Evolutionary conservation across 2,113 vertebrate species (phyloP).

Genomic region (Rhineura floridana): DNA sequence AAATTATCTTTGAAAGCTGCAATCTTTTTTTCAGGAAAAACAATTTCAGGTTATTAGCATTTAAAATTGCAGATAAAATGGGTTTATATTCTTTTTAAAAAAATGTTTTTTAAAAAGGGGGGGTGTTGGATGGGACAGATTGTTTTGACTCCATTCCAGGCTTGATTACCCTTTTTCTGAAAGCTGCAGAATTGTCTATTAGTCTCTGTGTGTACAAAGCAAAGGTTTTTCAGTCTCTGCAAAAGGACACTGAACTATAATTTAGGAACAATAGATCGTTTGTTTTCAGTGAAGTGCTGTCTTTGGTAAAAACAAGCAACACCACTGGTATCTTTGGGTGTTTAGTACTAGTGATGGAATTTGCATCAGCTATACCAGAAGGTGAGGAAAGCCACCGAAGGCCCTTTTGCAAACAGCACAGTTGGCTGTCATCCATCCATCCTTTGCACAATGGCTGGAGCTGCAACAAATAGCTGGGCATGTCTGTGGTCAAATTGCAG

Average conservation of each 20-base stretch:
- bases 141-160: not conserved
- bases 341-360: no score
- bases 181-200: conserved; percentile 33
- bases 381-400: no score
- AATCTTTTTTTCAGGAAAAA: not conserved
- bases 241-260: conserved; percentile 4
- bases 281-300: no score
- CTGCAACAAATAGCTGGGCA: no score
- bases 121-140: conserved; percentile 12
- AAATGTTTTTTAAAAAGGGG: not conserved
- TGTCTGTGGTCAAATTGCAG: no score
- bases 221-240: not conserved
- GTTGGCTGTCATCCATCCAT: no score
- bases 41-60: not conserved
- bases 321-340: no score
- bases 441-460: no score
- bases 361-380: no score
- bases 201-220: conserved; percentile 22
- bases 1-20: not conserved
- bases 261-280: not conserved
- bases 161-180: not conserved
- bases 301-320: no score
- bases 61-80: not conserved
- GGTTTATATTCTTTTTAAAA: not conserved
- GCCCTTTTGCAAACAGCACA: no score